Base-by-base conservation (phyloP, 2,113 vertebrate genomes). In the Paramisgurnus dabryanus region DNA sequence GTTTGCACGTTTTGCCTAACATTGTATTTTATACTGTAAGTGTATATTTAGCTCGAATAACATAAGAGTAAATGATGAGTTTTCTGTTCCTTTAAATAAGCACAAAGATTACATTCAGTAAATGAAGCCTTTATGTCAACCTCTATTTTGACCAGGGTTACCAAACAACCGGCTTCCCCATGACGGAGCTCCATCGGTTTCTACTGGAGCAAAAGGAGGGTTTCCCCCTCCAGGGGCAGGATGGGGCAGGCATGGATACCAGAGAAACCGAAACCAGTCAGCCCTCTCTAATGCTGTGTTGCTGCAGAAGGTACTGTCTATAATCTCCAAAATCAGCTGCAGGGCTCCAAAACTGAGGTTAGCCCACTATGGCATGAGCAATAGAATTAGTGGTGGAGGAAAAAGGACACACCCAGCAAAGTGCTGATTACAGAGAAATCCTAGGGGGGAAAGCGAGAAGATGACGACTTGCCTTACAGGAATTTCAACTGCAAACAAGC, bases 161-260 rank as follows among this genome's bases (percentile, higher is more conserved):
- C 79, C 97, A 98, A 80, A 92, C 91, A 79, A 90, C 93, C 75
- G 96, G 95, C 3, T 95, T 97, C 89, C 96, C 96, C 1, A 77
- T 89, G 86, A 98, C 97, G 0, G 96, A 98, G 79, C 92, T 99
- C 73, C 95, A 95, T 41, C 93, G 93, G 89, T 98, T 98, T 87
- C 89, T 98, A 18, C 93, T 87, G 83, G 93, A 92, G 8, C 88
- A 83, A 18, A 86, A 82, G 6, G 90, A 89, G 34, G 45, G 47
- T 72, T 74, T 88, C 58, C 71, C 79, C 65, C 65, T 39, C n/a
- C 60, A 34, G 58, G 90, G 91, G 13, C 87, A 85, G 64, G 88
- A 70, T 40, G 80, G 78, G 79, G 85, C 84, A 1, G 27, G 61
- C 18, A 55, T 77, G 64, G 85, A 86, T 92, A 5, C 0, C 27